Evolutionary conservation across 2,888 invertebrate genomes (phyloP).

Genomic region (Lochmaea capreae): DNA sequence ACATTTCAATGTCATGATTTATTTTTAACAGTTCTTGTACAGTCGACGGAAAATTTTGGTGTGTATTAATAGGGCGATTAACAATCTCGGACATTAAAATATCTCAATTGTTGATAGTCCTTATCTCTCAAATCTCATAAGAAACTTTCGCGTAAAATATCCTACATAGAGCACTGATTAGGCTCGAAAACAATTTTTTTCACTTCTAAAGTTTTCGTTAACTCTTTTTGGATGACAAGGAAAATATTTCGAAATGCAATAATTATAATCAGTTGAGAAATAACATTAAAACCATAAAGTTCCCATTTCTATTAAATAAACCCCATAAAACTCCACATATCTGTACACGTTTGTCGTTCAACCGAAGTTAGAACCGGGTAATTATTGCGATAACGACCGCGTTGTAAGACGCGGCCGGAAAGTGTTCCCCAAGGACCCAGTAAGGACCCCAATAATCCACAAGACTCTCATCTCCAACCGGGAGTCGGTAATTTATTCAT

Average conservation of each 20-base stretch:
- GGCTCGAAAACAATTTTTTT: too few relatives aligned
- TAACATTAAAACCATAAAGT: conserved; percentile 33
- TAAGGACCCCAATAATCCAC: conserved; percentile 60
- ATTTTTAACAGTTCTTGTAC: too few relatives aligned
- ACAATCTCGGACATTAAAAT: too few relatives aligned
- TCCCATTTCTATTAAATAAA: conserved; percentile 27
- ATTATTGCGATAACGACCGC: conserved; percentile 52
- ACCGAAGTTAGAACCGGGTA: conserved; percentile 31
- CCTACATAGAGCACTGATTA: too few relatives aligned
- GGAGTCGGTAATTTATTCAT: conserved; percentile 64
- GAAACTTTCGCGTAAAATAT: too few relatives aligned
- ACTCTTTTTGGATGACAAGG: not conserved
- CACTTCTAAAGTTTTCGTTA: too few relatives aligned
- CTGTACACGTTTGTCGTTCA: conserved; percentile 23
- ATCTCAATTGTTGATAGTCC: too few relatives aligned
- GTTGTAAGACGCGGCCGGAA: conserved; percentile 62
- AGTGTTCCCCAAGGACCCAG: conserved; percentile 62
- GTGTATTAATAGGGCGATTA: too few relatives aligned
- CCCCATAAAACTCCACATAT: conserved; percentile 22
- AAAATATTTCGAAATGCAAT: too few relatives aligned
- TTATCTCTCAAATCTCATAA: too few relatives aligned
- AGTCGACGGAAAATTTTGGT: too few relatives aligned
- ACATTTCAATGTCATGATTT: too few relatives aligned
- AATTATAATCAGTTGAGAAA: not conserved
- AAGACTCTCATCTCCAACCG: conserved; percentile 60